These are phyloP conservation scores for Zeus faber DNA, from an alignment of 2,113 vertebrate species.

Conservation along the genomic window DNA sequence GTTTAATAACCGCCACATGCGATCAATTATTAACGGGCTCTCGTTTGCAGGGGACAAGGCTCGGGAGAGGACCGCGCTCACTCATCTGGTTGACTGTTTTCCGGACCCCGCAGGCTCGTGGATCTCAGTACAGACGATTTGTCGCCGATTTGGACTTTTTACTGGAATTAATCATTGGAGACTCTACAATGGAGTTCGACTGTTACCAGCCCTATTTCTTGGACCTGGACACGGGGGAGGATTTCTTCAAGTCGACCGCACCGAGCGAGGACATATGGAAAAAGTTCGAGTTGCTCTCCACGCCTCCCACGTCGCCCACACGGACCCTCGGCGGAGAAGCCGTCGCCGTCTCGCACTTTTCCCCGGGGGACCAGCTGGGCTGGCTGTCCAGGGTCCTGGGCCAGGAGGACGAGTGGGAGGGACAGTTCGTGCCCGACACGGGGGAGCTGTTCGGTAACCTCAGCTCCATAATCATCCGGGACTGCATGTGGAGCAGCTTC, in stretches of 20 bases:
- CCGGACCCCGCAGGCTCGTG: slow-evolving; percentile 22
- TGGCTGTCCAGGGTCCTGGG: slow-evolving; percentile 71
- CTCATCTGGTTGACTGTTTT: slow-evolving; percentile 18
- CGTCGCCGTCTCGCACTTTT: slow-evolving; percentile 37
- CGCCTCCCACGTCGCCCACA: slow-evolving; percentile 83
- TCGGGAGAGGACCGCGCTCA: slow-evolving; percentile 21
- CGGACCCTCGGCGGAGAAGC: slow-evolving; percentile 61
- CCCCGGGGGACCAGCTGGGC: slow-evolving; percentile 69
- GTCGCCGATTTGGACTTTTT: slow-evolving; percentile 8
- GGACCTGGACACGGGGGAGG: slow-evolving; percentile 83
- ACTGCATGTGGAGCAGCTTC: slow-evolving; percentile 97
- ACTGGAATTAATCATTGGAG: slow-evolving; percentile 10
- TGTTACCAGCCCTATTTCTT: slow-evolving; percentile 88
- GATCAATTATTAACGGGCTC: slow-evolving; percentile 59
- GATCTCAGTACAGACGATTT: slow-evolving; percentile 23
- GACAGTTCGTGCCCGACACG: slow-evolving; percentile 67
- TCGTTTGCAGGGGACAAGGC: slow-evolving; percentile 31
- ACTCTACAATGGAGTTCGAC: slow-evolving; percentile 84
- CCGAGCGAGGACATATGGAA: slow-evolving; percentile 97
- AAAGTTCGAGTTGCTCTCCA: slow-evolving; percentile 94
- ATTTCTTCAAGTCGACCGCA: slow-evolving; percentile 90
- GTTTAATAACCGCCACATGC: slow-evolving; percentile 45
- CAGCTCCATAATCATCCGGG: slow-evolving; percentile 86
- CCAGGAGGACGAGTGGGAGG: slow-evolving; percentile 81
- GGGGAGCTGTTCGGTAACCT: slow-evolving; percentile 81